A percentile compares a stretch with the other conserved stretches of the same genome.
Evolutionary conservation across 2,888 invertebrate genomes (phyloP).

Genomic region (Fragum fragum): DNA sequence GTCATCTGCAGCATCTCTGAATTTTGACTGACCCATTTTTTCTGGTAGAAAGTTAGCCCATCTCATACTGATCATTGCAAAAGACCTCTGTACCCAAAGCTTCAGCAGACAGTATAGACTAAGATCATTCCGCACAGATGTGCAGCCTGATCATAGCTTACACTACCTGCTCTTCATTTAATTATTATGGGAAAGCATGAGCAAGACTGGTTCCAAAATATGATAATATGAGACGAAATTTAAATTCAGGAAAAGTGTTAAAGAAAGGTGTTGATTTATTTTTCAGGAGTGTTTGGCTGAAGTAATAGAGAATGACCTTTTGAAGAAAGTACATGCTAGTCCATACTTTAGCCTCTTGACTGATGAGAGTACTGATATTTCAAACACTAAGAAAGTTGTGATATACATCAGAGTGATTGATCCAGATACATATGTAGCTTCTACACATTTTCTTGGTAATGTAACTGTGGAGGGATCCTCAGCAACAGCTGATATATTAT

Average conservation of each 20-base stretch:
- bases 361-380: constrained; percentile 22
- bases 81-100: no score
- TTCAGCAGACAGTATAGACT: no score
- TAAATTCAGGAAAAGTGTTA: no score
- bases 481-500: constrained; percentile 26
- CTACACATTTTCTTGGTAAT: constrained; percentile 28
- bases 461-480: constrained; percentile 19
- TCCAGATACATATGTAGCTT: neutral
- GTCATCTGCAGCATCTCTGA: neutral
- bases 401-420: constrained; percentile 7
- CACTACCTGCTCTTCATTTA: no score
- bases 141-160: no score
- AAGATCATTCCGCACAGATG: no score
- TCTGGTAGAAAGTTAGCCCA: neutral
- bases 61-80: no score
- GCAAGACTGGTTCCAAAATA: no score
- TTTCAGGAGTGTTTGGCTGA: constrained; percentile 28
- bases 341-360: constrained; percentile 5
- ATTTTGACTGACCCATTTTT: no score
- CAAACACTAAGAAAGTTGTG: constrained; percentile 14
- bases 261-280: neutral
- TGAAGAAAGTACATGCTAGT: constrained; percentile 24
- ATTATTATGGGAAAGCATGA: no score
- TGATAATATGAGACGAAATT: no score
- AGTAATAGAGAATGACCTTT: constrained; percentile 10